Evolutionary conservation across 1,140 invertebrate genomes (phyloP).

Genomic region (Scaptomyza pallida): DNA sequence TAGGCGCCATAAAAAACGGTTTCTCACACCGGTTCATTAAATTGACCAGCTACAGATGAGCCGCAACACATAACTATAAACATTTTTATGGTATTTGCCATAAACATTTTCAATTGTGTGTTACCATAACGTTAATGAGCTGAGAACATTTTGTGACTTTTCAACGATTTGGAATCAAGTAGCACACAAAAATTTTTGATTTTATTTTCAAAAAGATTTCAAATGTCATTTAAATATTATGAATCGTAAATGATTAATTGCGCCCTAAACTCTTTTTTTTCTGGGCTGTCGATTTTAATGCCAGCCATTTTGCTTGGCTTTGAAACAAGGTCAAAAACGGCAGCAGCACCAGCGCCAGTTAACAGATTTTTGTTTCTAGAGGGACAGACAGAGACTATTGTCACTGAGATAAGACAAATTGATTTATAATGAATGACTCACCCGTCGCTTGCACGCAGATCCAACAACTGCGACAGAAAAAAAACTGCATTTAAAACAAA

Average conservation of each 20-base stretch:
- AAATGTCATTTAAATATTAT: slow-evolving; percentile 17
- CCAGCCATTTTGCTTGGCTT: slow-evolving; percentile 27
- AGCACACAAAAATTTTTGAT: slow-evolving; percentile 7
- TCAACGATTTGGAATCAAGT: slow-evolving; percentile 20
- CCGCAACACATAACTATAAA: slow-evolving; percentile 42
- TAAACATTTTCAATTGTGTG: slow-evolving; percentile 30
- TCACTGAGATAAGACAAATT: slow-evolving; percentile 72
- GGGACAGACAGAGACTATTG: slow-evolving; percentile 37
- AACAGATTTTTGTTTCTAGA: slow-evolving; percentile 27
- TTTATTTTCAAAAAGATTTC: slow-evolving; percentile 1
- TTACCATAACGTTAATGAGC: slow-evolving; percentile 27
- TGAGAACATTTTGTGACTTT: slow-evolving; percentile 11
- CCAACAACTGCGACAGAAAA: slow-evolving; percentile 43
- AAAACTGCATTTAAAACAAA: slow-evolving; percentile 56
- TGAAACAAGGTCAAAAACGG: slow-evolving; percentile 31
- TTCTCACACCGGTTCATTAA: slow-evolving; percentile 69
- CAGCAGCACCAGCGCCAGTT: slow-evolving; percentile 39
- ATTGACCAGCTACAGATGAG: slow-evolving; percentile 46
- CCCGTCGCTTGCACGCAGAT: slow-evolving; percentile 43
- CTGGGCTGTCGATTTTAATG: slow-evolving; percentile 6
- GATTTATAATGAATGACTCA: slow-evolving; percentile 79
- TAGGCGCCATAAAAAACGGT: slow-evolving; percentile 50
- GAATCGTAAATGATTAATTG: slow-evolving; percentile 28
- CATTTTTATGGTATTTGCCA: slow-evolving; percentile 43
- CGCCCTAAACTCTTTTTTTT: background rate